Evolutionary conservation across 2,888 invertebrate genomes (phyloP).

Genomic region (Liposcelis brunnea): DNA sequence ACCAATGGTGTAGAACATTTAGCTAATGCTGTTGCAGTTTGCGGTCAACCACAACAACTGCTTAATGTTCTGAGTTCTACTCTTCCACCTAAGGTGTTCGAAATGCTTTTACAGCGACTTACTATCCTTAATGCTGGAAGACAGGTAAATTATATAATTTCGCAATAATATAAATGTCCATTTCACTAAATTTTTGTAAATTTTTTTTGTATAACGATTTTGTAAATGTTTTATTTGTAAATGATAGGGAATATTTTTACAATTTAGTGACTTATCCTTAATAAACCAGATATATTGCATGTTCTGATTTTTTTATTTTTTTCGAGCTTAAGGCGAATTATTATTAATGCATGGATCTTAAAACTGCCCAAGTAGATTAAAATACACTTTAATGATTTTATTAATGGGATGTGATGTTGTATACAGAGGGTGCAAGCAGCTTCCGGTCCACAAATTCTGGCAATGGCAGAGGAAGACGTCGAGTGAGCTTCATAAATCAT

Average conservation of each 20-base stretch:
- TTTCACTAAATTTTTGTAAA: too few species aligned
- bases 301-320: too few species aligned
- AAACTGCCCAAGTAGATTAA: too few species aligned
- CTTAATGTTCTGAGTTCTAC: slow-evolving; percentile 85
- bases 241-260: background rate
- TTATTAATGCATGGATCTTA: too few species aligned
- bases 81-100: slow-evolving; percentile 87
- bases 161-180: too few species aligned
- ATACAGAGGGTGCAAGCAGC: background rate
- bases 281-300: background rate
- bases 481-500: background rate
- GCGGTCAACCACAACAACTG: slow-evolving; percentile 84
- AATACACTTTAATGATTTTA: background rate
- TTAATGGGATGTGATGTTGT: background rate
- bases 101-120: slow-evolving; percentile 65
- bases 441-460: background rate
- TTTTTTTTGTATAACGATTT: too few species aligned
- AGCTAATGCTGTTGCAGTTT: slow-evolving; percentile 92
- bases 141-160: too few species aligned
- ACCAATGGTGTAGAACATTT: slow-evolving; percentile 90
- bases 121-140: slow-evolving; percentile 27
- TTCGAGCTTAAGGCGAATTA: too few species aligned
- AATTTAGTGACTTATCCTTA: background rate
- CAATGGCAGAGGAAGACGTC: background rate
- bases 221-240: background rate